These are phyloP conservation scores for Pampusana beccarii DNA, from an alignment of 2,113 vertebrate genomes.

Conservation along the genomic window DNA sequence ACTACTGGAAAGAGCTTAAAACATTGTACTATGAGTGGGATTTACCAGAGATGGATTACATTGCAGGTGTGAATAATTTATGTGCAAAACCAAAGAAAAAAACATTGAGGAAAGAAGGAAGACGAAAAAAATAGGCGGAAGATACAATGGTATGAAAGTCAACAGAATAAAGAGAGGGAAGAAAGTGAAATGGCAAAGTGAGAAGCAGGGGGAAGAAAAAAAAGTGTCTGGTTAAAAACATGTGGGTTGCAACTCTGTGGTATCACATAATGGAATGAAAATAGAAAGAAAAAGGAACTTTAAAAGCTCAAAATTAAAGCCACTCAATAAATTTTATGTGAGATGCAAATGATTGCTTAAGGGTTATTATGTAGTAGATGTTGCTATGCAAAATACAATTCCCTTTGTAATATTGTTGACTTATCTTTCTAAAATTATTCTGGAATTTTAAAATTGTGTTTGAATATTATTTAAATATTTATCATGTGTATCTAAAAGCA, in stretches of 20 bases:
- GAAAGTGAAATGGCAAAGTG: neutral
- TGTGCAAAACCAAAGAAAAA: neutral
- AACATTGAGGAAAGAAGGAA: neutral
- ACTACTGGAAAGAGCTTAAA: neutral
- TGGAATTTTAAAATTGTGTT: neutral
- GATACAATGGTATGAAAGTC: neutral
- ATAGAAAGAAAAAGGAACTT: neutral
- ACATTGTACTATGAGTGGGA: neutral
- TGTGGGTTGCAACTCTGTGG: neutral
- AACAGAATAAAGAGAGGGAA: neutral
- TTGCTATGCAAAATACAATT: neutral
- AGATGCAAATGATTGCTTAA: neutral
- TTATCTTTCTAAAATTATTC: neutral
- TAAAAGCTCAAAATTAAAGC: neutral
- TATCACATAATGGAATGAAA: neutral
- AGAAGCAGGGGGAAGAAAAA: neutral
- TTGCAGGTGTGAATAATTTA: neutral
- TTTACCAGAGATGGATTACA: neutral
- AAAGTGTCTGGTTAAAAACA: neutral
- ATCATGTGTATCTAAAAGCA: neutral
- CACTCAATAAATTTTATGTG: neutral
- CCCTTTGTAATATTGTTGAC: neutral
- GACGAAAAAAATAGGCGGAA: neutral
- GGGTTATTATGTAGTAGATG: neutral
- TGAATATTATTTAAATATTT: constrained; percentile 13